Percentiles rank a stretch among this genome's conserved stretches.
phyloP scores from a whole-genome alignment of 2,797 vertebrate species.

The Scyliorhinus canicula region DNA sequence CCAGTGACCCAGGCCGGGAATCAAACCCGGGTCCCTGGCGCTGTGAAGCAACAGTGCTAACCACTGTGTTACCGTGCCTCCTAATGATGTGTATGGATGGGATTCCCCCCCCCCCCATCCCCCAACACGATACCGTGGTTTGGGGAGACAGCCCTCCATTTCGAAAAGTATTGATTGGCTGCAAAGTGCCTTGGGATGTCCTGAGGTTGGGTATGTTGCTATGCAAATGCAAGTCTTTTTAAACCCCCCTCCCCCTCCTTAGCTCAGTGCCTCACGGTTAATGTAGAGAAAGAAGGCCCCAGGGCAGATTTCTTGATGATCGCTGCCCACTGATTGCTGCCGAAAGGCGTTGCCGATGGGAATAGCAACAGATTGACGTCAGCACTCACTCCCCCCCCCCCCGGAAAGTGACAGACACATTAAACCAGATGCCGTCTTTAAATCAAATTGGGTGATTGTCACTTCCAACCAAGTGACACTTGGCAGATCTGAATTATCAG shows the following conservation, averaged over 20 bases:
- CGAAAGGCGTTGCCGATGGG: not conserved
- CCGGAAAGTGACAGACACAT: not conserved
- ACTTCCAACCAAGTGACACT: not conserved
- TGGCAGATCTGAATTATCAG: slow-evolving; percentile 2
- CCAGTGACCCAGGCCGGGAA: no score
- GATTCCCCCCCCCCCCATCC: no score
- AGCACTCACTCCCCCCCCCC: not conserved
- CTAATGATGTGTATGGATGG: no score
- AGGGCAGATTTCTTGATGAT: not conserved
- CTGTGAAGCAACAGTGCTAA: no score
- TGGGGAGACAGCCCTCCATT: no score
- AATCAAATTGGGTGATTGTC: not conserved
- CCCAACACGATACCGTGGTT: no score
- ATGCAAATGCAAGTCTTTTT: not conserved
- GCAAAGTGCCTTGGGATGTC: not conserved
- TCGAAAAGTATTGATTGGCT: not conserved
- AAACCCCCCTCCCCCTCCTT: no score
- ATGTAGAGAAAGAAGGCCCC: no score
- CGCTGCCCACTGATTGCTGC: not conserved
- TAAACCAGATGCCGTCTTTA: not conserved
- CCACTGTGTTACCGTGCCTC: no score
- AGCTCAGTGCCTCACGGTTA: not conserved
- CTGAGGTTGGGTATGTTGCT: not conserved
- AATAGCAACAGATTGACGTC: not conserved
- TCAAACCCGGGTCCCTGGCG: no score